Evolutionary conservation across 2,797 vertebrate genomes (phyloP), one percentile per base, ranked within the genome.

Genomic region (Astyanax mexicanus): DNA sequence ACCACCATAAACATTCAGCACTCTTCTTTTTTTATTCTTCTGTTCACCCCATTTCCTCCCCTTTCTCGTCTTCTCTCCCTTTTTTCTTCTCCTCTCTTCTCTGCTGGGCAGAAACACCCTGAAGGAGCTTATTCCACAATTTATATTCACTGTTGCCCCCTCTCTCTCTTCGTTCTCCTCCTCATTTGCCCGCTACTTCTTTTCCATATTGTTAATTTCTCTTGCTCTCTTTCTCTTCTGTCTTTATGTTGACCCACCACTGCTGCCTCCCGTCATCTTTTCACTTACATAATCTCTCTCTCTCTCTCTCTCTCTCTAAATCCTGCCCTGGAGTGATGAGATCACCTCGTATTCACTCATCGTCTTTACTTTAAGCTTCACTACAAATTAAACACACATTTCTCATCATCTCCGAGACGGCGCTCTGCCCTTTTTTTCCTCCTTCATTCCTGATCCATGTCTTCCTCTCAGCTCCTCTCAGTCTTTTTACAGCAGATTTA

Each of bases 1-100:
- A 58, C 55, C 17, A 29, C n/a, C n/a, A n/a, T n/a, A n/a, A n/a
- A n/a, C n/a, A n/a, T n/a, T n/a, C n/a, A 17, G 29, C 81, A 83
- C 82, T 80, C 77, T 78, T 80, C 79, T 61, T 37, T 79, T 27
- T 58, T 64, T 58, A 45, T 42, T 64, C 3, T 25, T 58, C 11
- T 62, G 42, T 52, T 7, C 19, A 6, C 37, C 27, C 27, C 25
- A 27, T 35, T 6, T 19, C 9, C 29, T 61, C 32, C 38, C 40
- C n/a, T n/a, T 37, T 21, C 4, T 13, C 10, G 4, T 21, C 11
- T 19, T 42, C 7, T 4, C 23, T 1, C 1, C 29, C 37, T 25
- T 61, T 6, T 45, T 69, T 45, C 10, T 32, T 6, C 6, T 8
- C 23, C 21, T 29, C 54, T 57, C 13, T 8, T 17, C 2, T 17